Base-by-base conservation (phyloP, 2,113 vertebrate genomes). In the Aldabrachelys gigantea region DNA sequence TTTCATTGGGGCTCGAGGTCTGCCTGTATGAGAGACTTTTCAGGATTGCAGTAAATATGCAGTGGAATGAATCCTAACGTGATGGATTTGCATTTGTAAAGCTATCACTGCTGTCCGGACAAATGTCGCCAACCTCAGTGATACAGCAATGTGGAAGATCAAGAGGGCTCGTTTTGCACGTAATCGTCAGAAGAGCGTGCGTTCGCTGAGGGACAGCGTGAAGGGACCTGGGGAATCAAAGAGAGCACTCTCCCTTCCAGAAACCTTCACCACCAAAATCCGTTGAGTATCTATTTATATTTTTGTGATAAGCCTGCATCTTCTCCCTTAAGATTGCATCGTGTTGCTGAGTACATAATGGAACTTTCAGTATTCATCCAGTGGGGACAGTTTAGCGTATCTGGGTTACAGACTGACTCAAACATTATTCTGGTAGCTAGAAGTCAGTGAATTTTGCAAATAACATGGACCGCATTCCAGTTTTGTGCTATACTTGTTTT, bases 111-210 rank as follows among this genome's bases (percentile, higher is more conserved):
- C 99, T 14, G 99, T 99, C 69, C 98, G 99, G 96, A 99, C 99
- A 75, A 99, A 99, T 1, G 99, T 99, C 78, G 99, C 99, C 84
- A 99, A 99, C 97, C 99, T 99, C 89, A 99, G 99, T 5, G 99
- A 99, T 16, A 98, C 99, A 0, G 99, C 99, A 0, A 97, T 99
- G 99, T 99, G 99, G 99, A 99, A 99, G 98, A 99, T 99, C 97
- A 99, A 99, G 92, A 98, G 99, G 79, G 99, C 99, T 29, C 99
- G 99, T 62, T 99, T 99, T 76, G 99, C 99, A 19, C 99, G 99
- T n/a, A 99, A 99, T 95, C 99, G 98, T 0, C 99, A 99, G 99
- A 99, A 99, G 98, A 99, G 99, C 1, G 99, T 99, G 89, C 98
- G 99, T 4, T 99, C 99, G 8, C 98, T 99, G 57, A 98, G 99